Evolutionary conservation across 2,888 invertebrate species (phyloP), one percentile per base, ranked within the genome.

Genomic region (Lutraria lutraria): DNA sequence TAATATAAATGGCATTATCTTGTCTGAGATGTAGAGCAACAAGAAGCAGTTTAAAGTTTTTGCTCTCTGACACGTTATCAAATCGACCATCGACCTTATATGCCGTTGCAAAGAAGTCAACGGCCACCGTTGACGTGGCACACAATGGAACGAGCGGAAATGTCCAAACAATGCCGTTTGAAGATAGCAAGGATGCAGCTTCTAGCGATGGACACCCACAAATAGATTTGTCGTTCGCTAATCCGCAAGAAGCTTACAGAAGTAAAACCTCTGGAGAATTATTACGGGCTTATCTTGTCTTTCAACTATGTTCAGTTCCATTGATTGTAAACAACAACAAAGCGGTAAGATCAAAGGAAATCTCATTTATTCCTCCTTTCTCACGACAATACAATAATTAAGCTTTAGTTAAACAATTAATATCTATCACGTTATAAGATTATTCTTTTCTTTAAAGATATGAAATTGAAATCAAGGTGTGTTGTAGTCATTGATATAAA

Each of bases 181-280:
- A 21, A 6, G n/a, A 53, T 31, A 72, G 56, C 53, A 85, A 25
- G 29, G 63, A 60, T 8, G 63, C 82, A 81, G 25, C n/a, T n/a
- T 3, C 54, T 34, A 76, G 83, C 25, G 88, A 92, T 83, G 93
- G 91, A 21, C 95, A 95, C 79, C 95, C 95, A n/a, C 81, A 90
- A 0, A 86, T 95, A 31, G 95, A 96, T 88, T 89, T 96, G 82
- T 92, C 95, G 10, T 99, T 99, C 97, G 98, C 98, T 97, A 98
- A 99, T 97, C 98, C 98, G 52, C 97, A 98, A 95, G 98, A 99
- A 94, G 98, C 99, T 52, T 99, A 99, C 97, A 98, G 98, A 97
- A 99, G 99, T 97, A 99, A 99, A 97, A 98, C 98, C 95, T 99
- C 98, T 94, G 98, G 97, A 97, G 99, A 99, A 97, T 97, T 99